Percentiles rank a stretch among this genome's conserved stretches.
phyloP scores from a whole-genome alignment of 1,140 invertebrate species.

The Platyscapa corneri region DNA sequence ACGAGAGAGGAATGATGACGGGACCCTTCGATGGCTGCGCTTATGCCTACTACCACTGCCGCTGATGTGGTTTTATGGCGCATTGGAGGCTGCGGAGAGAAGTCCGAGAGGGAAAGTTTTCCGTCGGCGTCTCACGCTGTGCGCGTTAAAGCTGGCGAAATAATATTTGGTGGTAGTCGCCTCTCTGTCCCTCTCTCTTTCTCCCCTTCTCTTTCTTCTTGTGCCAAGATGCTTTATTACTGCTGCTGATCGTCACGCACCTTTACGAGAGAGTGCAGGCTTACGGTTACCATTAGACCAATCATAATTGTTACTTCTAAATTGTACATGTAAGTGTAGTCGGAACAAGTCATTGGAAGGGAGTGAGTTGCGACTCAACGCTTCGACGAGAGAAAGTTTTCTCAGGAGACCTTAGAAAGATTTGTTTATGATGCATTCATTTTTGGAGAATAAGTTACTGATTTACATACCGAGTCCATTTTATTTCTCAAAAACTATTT shows the following conservation, averaged over 20 bases:
- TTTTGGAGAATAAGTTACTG: background rate
- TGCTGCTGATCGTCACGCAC: slow-evolving; percentile 35
- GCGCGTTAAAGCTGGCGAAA: slow-evolving; percentile 30
- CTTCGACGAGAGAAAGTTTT: background rate
- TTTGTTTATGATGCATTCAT: background rate
- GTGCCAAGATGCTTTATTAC: slow-evolving; percentile 43
- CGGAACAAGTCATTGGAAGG: background rate
- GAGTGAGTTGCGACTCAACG: background rate
- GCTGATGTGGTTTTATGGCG: slow-evolving; percentile 45
- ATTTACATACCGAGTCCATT: background rate
- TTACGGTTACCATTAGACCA: slow-evolving; percentile 34
- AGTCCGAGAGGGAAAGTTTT: slow-evolving; percentile 30
- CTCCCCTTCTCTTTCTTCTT: slow-evolving; percentile 10
- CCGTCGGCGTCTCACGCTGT: slow-evolving; percentile 29
- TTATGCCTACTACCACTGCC: background rate
- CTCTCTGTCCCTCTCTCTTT: background rate
- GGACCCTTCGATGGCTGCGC: background rate
- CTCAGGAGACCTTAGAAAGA: background rate
- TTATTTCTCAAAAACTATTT: background rate
- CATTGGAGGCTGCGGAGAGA: background rate
- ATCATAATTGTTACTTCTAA: slow-evolving; percentile 37
- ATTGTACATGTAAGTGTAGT: background rate
- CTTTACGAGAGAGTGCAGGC: background rate
- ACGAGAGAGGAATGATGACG: background rate
- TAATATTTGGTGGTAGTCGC: slow-evolving; percentile 25